phyloP scores from a whole-genome alignment of 2,113 vertebrate genomes.

The Conger conger region DNA sequence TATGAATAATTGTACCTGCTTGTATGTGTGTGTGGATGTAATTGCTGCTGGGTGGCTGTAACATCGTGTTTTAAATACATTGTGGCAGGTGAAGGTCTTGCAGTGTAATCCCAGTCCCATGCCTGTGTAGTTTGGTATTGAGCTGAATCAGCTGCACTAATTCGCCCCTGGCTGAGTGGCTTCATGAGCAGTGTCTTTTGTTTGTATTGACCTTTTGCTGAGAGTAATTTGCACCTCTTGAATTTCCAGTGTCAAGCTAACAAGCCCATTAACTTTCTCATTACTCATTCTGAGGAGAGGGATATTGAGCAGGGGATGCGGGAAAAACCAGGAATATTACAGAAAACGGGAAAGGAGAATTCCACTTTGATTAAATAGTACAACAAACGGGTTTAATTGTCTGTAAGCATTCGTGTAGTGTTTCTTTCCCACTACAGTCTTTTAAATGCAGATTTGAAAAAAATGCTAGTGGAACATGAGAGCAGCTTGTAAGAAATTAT shows the following conservation, averaged over 20 bases:
- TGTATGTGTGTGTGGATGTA: no score
- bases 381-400: not conserved
- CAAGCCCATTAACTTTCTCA: constrained; percentile 12
- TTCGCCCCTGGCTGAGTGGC: not conserved
- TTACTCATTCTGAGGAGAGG: not conserved
- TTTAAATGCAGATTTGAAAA: not conserved
- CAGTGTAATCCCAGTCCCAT: not conserved
- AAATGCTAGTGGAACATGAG: no score
- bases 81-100: not conserved
- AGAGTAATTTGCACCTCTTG: not conserved
- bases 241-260: not conserved
- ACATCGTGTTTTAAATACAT: not conserved
- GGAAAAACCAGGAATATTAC: not conserved
- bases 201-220: not conserved
- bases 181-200: not conserved
- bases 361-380: not conserved
- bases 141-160: not conserved
- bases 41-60: no score
- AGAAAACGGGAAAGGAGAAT: not conserved
- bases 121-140: not conserved
- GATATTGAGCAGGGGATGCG: not conserved
- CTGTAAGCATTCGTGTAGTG: not conserved
- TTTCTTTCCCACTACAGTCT: not conserved
- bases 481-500: no score
- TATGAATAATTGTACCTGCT: no score